Evolutionary conservation across 2,113 vertebrate genomes (phyloP).

Genomic region (Cinclus mexicanus): DNA sequence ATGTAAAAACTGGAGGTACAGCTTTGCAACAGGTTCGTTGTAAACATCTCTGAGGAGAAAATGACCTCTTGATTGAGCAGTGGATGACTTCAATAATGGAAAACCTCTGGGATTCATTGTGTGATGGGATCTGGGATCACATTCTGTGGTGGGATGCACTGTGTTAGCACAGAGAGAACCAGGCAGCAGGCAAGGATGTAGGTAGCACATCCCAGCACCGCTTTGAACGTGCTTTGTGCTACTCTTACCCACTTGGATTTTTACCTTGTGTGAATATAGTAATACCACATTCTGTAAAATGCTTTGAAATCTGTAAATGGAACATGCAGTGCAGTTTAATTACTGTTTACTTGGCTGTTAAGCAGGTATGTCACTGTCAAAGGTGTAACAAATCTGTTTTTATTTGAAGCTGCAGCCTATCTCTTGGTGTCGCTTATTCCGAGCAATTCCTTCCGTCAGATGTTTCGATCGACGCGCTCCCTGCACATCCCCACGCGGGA

Average conservation of each 20-base stretch:
- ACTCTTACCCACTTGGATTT: fast-evolving
- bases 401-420: slow-evolving; percentile 92
- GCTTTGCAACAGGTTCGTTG: not conserved
- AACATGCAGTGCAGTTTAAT: not conserved
- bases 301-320: not conserved
- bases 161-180: not conserved
- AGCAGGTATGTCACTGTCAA: not conserved
- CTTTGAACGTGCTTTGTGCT: not conserved
- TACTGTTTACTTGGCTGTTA: slow-evolving; percentile 2
- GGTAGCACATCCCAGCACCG: not conserved
- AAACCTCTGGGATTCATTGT: not conserved
- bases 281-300: not conserved
- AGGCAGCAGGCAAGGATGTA: not conserved
- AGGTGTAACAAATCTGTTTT: slow-evolving; percentile 47
- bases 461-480: slow-evolving; percentile 98
- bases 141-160: not conserved
- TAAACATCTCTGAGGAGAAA: not conserved
- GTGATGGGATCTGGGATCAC: not conserved
- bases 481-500: slow-evolving; percentile 95
- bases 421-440: slow-evolving; percentile 99
- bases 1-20: not conserved
- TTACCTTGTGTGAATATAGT: not conserved
- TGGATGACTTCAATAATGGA: not conserved
- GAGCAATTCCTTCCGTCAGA: slow-evolving; percentile 99
- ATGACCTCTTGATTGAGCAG: not conserved